phyloP scores from a whole-genome alignment of 2,888 invertebrate genomes.

The Dolomedes plantarius region DNA sequence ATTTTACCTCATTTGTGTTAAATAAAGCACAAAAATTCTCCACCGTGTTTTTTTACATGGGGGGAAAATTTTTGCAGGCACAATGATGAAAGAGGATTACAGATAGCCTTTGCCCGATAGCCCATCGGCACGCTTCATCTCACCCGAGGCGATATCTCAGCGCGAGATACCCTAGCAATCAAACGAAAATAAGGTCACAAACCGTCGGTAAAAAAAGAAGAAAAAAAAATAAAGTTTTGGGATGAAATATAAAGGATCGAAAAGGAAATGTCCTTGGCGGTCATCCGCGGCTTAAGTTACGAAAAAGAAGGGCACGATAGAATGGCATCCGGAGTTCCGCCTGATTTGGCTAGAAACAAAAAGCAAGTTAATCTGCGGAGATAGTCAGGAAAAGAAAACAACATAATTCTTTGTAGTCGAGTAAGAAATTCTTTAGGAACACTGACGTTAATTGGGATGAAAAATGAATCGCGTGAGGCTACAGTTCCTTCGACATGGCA shows the following conservation, averaged over 20 bases:
- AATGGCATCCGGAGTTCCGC: neutral
- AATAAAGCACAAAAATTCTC: no score
- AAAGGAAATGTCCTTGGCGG: constrained; percentile 6
- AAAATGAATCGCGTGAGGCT: no score
- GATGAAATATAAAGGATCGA: neutral
- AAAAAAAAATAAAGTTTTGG: no score
- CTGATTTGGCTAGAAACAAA: neutral
- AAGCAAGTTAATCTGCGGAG: neutral
- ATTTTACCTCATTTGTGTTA: no score
- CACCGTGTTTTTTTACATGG: no score
- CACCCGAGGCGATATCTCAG: neutral
- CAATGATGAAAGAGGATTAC: no score
- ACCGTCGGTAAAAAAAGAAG: neutral
- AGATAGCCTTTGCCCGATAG: no score
- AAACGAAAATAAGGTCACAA: neutral
- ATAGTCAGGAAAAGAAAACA: neutral
- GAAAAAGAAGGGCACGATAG: neutral
- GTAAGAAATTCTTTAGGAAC: no score
- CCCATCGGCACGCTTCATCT: neutral
- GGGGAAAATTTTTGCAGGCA: no score
- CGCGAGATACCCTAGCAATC: neutral
- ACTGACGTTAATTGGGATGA: no score
- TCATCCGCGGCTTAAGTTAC: neutral
- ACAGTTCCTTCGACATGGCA: no score
- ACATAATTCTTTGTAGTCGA: no score